Conservation (phyloP, 1,140 invertebrate genomes). For the Cotesia typhae region DNA sequence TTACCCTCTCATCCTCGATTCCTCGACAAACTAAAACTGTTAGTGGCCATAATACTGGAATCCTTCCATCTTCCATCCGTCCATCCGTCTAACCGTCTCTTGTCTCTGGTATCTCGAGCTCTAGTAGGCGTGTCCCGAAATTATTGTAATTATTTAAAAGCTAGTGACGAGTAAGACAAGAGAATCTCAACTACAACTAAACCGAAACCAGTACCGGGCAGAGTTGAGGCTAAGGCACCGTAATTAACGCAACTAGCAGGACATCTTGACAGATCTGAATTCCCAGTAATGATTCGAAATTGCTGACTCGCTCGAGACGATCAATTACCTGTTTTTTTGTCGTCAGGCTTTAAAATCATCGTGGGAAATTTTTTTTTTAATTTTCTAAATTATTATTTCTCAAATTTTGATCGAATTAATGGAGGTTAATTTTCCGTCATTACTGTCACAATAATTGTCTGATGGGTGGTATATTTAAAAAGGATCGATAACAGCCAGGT, state of each 20-base stretch:
- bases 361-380: not conserved
- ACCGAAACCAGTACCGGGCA: constrained; percentile 38
- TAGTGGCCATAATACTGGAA: constrained; percentile 38
- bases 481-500: constrained; percentile 35
- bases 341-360: constrained; percentile 5
- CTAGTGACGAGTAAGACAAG: constrained; percentile 37
- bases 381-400: too few species aligned
- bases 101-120: constrained; percentile 33
- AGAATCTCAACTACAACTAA: too few species aligned
- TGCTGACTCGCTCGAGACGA: constrained; percentile 33
- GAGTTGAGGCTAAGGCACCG: constrained; percentile 45
- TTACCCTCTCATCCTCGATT: constrained; percentile 21
- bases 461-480: not conserved
- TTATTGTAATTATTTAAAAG: constrained; percentile 66
- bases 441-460: not conserved
- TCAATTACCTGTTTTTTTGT: not conserved
- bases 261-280: constrained; percentile 66
- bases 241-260: constrained; percentile 63
- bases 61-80: too few species aligned
- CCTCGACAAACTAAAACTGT: too few species aligned
- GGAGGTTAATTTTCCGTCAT: too few species aligned
- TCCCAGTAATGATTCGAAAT: constrained; percentile 61
- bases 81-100: constrained; percentile 55
- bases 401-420: too few species aligned
- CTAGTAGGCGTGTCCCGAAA: constrained; percentile 61